These are phyloP conservation scores for Arrhamphus sclerolepis DNA, from an alignment of 2,797 vertebrate species.

Conservation along the genomic window DNA sequence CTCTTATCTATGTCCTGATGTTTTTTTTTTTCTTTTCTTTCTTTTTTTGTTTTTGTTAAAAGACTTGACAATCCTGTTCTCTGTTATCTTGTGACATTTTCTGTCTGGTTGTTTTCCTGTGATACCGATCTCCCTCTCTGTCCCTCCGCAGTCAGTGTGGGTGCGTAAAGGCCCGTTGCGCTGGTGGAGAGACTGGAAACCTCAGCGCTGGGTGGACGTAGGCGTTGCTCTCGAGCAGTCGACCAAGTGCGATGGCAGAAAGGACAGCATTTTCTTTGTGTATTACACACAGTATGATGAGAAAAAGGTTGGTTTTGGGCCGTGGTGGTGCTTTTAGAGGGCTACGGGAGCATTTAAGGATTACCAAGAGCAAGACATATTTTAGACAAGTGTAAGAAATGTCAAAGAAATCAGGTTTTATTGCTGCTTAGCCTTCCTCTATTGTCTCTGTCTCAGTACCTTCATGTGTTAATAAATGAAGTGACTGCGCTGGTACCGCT, in stretches of 20 bases:
- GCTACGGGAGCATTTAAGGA: not conserved
- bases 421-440: not conserved
- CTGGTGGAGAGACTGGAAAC: slow-evolving; percentile 97
- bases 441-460: slow-evolving; percentile 78
- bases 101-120: not conserved
- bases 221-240: slow-evolving; percentile 92
- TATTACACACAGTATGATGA: slow-evolving; percentile 91
- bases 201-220: slow-evolving; percentile 92
- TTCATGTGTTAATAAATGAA: slow-evolving; percentile 91
- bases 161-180: slow-evolving; percentile 89
- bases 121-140: not conserved
- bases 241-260: slow-evolving; percentile 81
- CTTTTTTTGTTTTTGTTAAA: not conserved
- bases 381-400: too few relatives aligned
- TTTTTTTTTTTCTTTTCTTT: not conserved
- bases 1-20: not conserved
- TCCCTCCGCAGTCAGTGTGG: slow-evolving; percentile 87
- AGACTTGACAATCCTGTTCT: not conserved
- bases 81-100: too few relatives aligned
- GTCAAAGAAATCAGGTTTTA: not conserved
- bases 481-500: slow-evolving; percentile 93
- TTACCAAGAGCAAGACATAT: too few relatives aligned
- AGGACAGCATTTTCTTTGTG: slow-evolving; percentile 93
- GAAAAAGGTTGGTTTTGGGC: slow-evolving; percentile 87
- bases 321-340: not conserved